Base-by-base conservation (phyloP, 2,888 invertebrate genomes). In the Conops quadrifasciatus region DNA sequence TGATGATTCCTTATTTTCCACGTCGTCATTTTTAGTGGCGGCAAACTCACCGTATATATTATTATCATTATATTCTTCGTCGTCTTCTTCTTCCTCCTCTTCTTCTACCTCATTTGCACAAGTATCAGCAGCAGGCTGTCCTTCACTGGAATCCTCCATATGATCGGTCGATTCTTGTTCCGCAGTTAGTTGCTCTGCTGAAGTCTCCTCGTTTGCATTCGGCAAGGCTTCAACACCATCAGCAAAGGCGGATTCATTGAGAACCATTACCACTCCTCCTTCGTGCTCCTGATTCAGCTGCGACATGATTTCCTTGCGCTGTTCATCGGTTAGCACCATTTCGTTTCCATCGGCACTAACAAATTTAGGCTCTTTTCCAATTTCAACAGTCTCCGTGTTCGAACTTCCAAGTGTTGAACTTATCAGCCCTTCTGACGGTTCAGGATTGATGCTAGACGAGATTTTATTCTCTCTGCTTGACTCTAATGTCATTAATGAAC, bases 361-460 rank as follows among this genome's bases (percentile, higher is more conserved):
- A 72, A 89, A 87, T 60, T 88, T 87, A 24, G 86, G 84, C 60
- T 82, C 84, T 28, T 63, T 72, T 9, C 24, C n/a, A n/a, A 19
- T n/a, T 26, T 28, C 26, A 7, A 30, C 56, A 67, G 47, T 19
- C 49, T 73, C 71, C 70, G 5, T 70, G 71, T 26, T 43, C 13
- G 36, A 49, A 71, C 1, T 68, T 72, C 36, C 60, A 21, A 26
- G 49, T 4, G 53, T 51, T 21, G 59, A 43, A 30, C 45, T 71
- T 43, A 64, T 59, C 13, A 72, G 47, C 24, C 70, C 72, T 19
- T 72, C 63, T 26, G 67, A 43, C 7, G 30, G 36, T 45, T 62
- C 89, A 0, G 89, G 87, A 0, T 89, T 88, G 72, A 90, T 88
- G 1, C 89, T 89, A 58, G 88, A 87, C 0, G 89, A 88, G 0